These are phyloP conservation scores for Megastigmus dorsalis DNA, from an alignment of 2,888 invertebrate genomes.

Conservation along the genomic window DNA sequence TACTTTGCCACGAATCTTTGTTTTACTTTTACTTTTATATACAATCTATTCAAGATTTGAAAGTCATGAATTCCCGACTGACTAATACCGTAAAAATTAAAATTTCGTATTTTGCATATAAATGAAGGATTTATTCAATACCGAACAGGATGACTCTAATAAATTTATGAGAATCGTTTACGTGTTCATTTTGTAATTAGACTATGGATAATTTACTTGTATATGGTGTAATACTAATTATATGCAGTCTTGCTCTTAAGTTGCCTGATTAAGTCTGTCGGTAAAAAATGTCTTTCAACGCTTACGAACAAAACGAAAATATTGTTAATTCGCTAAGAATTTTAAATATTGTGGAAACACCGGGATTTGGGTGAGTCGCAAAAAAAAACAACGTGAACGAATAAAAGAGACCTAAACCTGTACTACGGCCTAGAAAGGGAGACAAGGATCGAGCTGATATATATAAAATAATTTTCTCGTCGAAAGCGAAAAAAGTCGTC, in stretches of 20 bases:
- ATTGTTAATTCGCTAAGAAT: neutral
- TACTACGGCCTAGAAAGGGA: constrained; percentile 52
- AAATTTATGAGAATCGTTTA: no score
- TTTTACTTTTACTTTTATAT: no score
- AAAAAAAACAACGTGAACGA: constrained; percentile 9
- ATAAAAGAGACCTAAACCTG: constrained; percentile 30
- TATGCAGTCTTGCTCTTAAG: no score
- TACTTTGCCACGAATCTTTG: no score
- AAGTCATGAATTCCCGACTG: constrained; percentile 1
- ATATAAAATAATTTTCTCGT: constrained; percentile 16
- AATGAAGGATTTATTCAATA: no score
- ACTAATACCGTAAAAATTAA: neutral
- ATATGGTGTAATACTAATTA: no score
- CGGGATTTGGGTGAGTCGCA: neutral
- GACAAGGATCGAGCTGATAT: constrained; percentile 38
- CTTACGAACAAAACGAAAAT: neutral
- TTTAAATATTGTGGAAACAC: neutral
- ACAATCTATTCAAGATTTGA: constrained; percentile 3
- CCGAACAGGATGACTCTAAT: no score
- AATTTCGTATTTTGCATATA: no score
- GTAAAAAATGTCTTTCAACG: constrained; percentile 6
- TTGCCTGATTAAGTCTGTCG: no score
- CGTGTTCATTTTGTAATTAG: no score
- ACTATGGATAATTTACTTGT: no score
- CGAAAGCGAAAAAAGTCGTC: constrained; percentile 34